Evolutionary conservation across 2,797 vertebrate species (phyloP), one percentile per base, ranked within the genome.

Genomic region (Yasuhikotakia modesta): DNA sequence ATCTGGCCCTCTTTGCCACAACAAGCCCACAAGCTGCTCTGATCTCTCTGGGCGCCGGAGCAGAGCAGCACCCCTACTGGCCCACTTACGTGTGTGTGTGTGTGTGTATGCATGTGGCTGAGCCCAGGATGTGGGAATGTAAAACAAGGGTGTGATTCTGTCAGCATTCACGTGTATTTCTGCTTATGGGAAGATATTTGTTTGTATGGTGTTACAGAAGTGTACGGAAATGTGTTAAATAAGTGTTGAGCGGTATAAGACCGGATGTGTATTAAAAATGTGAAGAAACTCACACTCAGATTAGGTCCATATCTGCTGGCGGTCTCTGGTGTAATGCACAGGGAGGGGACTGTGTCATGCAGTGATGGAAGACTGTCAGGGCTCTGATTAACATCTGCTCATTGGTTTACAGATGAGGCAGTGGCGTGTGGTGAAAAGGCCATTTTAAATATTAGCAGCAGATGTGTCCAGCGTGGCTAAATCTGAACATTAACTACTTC

Each of bases 1-100:
- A 93, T 93, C 92, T 93, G 92, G 91, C 89, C 88, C 84, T 87
- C 81, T 60, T 52, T 52, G 13, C 75, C 83, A 79, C 73, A 61
- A 30, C 71, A 32, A 58, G 64, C 70, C 69, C 79, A 68, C 80
- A 91, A 91, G 90, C 92, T 92, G 91, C 87, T 83, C 70, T 61
- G 19, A 82, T 87, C 80, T 84, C 83, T 77, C 85, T 86, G 84
- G 82, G 72, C 52, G 55, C 82, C 82, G 78, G 53, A 77, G 84
- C 82, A 84, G 57, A 71, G 32, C 21, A 71, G 48, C 76, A 65
- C 58, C 48, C 68, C 69, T 65, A 65, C 24, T 65, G 69, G n/a
- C 60, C 68, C 77, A 73, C 27, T 78, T 79, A 83, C 45, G 53
- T 68, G 48, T 75, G 39, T 55, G 64, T 53, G 43, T 75, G 53